These are phyloP conservation scores for Taenioides sp. DNA, from an alignment of 2,797 vertebrate genomes.

Conservation along the genomic window DNA sequence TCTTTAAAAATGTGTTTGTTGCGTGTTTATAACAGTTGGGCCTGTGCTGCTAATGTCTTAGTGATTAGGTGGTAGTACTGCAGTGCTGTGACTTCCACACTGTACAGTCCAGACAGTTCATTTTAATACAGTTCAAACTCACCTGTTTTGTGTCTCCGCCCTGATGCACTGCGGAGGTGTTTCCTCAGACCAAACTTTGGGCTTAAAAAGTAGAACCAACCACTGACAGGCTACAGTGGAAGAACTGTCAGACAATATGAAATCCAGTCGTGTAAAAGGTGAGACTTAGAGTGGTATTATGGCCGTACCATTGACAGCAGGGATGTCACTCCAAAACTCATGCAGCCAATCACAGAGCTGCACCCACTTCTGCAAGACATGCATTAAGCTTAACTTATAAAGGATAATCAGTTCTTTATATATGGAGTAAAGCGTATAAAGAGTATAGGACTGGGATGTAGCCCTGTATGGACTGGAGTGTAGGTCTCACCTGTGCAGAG, in stretches of 20 bases:
- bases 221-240: constrained; percentile 78
- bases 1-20: no score
- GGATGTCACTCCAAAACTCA: constrained; percentile 82
- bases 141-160: background rate
- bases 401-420: no score
- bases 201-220: constrained; percentile 89
- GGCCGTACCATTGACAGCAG: constrained; percentile 58
- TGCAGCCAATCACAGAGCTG: constrained; percentile 81
- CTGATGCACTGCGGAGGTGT: constrained; percentile 84
- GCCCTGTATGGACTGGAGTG: background rate
- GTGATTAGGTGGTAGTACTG: no score
- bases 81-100: no score
- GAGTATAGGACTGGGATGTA: no score
- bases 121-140: background rate
- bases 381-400: no score
- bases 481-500: background rate
- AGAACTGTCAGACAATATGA: background rate
- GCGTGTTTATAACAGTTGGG: no score
- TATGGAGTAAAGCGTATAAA: no score
- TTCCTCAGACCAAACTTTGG: constrained; percentile 84
- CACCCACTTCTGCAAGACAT: background rate
- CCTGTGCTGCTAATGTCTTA: no score
- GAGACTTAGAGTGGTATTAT: constrained; percentile 74
- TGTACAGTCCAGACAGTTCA: no score
- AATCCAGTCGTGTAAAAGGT: background rate